Conservation (phyloP, 2,797 vertebrate genomes). For the Centroberyx gerrardi region DNA sequence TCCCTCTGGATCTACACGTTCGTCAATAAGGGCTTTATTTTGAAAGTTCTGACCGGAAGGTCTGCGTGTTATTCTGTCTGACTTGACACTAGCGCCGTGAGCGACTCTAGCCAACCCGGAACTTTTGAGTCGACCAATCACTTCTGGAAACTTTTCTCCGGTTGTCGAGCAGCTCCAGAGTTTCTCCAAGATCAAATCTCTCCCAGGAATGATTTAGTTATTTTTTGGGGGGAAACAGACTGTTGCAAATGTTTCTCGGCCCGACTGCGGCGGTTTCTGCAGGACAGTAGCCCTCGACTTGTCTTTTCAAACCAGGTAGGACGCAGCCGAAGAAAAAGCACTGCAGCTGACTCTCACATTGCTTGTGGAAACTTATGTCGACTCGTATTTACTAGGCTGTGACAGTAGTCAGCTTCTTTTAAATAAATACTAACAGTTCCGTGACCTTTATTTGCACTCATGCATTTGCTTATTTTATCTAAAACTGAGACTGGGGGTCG, state of each 20-base stretch:
- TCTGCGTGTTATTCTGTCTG: rapidly evolving
- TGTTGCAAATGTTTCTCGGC: slow-evolving; percentile 60
- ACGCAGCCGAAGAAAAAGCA: slow-evolving; percentile 16
- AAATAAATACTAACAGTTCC: neutral
- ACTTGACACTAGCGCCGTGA: slow-evolving; percentile 21
- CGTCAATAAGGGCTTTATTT: slow-evolving; percentile 38
- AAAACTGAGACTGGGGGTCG: neutral
- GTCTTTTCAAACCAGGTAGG: slow-evolving; percentile 82
- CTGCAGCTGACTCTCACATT: slow-evolving; percentile 13
- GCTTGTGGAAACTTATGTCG: neutral
- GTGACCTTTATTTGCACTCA: neutral
- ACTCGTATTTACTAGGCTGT: neutral
- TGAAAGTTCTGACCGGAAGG: slow-evolving; percentile 46
- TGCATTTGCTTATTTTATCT: neutral
- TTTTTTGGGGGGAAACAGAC: neutral
- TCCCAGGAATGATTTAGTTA: neutral
- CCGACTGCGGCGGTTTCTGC: slow-evolving; percentile 57
- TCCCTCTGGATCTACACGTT: no score
- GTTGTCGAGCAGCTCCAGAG: slow-evolving; percentile 4
- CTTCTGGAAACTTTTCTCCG: slow-evolving; percentile 39
- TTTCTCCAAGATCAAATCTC: neutral
- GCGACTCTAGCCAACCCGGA: slow-evolving; percentile 84
- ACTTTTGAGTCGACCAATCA: slow-evolving; percentile 77
- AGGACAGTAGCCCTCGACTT: slow-evolving; percentile 67
- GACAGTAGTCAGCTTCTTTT: no score